Percentiles rank a stretch among this genome's conserved stretches.
Conservation (phyloP, 2,113 vertebrate genomes). For the Mobula birostris region DNA sequence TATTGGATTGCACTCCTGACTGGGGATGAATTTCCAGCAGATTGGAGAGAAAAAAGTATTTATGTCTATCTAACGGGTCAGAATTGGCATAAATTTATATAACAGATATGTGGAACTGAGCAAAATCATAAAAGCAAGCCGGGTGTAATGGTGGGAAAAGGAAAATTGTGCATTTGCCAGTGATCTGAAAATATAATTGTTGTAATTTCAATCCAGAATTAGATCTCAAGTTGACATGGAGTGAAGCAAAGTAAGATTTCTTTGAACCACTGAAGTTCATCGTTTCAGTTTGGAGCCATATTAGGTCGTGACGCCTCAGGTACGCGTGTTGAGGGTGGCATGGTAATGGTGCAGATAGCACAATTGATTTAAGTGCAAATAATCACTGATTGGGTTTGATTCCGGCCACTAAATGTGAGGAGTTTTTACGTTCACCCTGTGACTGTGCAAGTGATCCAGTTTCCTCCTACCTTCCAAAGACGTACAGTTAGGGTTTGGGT, state of each 20-base stretch:
- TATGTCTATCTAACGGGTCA: neutral
- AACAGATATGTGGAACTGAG: neutral
- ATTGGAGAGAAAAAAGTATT: neutral
- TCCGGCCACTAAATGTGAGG: too few relatives aligned
- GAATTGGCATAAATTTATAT: neutral
- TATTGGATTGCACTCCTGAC: too few relatives aligned
- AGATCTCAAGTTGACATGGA: neutral
- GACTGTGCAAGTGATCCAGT: too few relatives aligned
- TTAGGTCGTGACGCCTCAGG: neutral
- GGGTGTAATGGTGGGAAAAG: neutral
- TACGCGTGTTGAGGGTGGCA: neutral
- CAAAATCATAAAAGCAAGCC: neutral
- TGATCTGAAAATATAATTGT: too few relatives aligned
- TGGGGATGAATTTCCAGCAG: neutral
- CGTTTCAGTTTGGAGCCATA: neutral
- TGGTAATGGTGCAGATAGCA: too few relatives aligned
- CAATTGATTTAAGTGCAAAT: too few relatives aligned
- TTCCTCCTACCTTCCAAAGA: too few relatives aligned
- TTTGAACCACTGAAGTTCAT: neutral
- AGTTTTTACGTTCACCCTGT: too few relatives aligned
- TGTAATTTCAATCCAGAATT: neutral
- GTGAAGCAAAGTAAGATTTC: neutral
- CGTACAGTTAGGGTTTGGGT: too few relatives aligned
- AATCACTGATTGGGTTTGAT: too few relatives aligned
- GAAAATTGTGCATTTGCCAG: too few relatives aligned